Base-by-base conservation (phyloP, 2,797 vertebrate species). In the Lutjanus argentimaculatus region DNA sequence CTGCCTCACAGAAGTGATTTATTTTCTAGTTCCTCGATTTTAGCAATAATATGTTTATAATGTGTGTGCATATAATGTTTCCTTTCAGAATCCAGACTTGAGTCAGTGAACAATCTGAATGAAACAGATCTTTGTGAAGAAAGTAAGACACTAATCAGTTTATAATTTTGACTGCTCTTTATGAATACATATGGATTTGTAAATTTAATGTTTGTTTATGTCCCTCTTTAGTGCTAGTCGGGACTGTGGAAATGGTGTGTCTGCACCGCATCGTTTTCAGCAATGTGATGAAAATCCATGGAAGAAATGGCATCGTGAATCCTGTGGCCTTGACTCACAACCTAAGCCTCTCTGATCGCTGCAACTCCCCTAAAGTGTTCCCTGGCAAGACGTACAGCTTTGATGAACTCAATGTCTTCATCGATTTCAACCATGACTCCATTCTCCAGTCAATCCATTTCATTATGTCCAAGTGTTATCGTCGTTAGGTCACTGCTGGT, bases 311-410 rank as follows among this genome's bases (percentile, higher is more conserved):
- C 4, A 7, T 7, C 1, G 6, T 89, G 36, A 25, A 4, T 43
- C 7, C 13, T 62, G 30, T 72, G 19, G 6, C 61, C 10, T 61
- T 21, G 0, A 55, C 42, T 45, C 1, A 48, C 57, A 40, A 69
- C 57, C 25, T 79, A 0, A 51, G 9, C 58, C 4, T 6, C 5
- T n/a, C 36, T 3, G 10, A 77, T 8, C 0, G 0, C 55, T 88
- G 78, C 74, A 73, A 0, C 52, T 42, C 0, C 17, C 69, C 86
- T 7, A 59, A 63, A 74, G 73, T 90, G 67, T 81, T 17, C 13
- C 66, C 21, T 36, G 88, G 90, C 2, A 81, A 63, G 22, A 69
- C 12, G 55, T 92, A 91, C 81, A 46, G 85, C 62, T 92, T 91
- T 11, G 7, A 68, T 22, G 0, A 25, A 2, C 0, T 2, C 13